Conservation (phyloP, 2,113 vertebrate genomes). For the Peromyscus leucopus region DNA sequence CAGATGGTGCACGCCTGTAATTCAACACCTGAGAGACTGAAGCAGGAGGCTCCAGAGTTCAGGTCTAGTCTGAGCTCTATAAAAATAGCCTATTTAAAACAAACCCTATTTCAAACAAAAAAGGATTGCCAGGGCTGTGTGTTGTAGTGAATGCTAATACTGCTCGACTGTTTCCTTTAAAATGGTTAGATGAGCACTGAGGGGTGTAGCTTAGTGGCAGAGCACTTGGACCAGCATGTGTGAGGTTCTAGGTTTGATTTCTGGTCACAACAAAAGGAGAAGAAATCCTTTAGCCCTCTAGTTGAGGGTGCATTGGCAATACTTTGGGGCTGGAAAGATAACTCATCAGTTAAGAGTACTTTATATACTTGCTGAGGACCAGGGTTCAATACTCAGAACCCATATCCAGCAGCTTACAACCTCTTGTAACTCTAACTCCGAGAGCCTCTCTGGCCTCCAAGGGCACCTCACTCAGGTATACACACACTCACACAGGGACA, state of each 20-base stretch:
- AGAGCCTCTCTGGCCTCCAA: background rate
- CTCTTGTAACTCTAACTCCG: background rate
- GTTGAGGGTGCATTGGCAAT: background rate
- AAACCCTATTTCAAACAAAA: background rate
- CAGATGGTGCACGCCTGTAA: background rate
- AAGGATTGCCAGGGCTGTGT: background rate
- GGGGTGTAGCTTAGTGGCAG: background rate
- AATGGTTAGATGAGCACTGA: background rate
- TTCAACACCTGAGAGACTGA: background rate
- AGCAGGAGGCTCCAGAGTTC: background rate
- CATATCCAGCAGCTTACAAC: background rate
- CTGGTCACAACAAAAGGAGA: background rate
- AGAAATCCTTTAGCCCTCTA: background rate
- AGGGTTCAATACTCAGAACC: background rate
- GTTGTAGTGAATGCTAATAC: background rate
- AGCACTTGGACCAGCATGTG: background rate
- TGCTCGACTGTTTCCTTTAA: background rate
- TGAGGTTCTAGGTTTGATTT: background rate
- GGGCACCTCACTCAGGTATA: too few species aligned
- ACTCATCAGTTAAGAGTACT: background rate
- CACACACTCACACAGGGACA: too few species aligned
- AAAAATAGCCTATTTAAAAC: background rate
- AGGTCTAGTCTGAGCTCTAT: background rate
- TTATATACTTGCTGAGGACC: background rate
- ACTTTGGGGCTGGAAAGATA: background rate